Evolutionary conservation across 1,140 invertebrate species (phyloP).

Genomic region (Calliopsis andreniformis): DNA sequence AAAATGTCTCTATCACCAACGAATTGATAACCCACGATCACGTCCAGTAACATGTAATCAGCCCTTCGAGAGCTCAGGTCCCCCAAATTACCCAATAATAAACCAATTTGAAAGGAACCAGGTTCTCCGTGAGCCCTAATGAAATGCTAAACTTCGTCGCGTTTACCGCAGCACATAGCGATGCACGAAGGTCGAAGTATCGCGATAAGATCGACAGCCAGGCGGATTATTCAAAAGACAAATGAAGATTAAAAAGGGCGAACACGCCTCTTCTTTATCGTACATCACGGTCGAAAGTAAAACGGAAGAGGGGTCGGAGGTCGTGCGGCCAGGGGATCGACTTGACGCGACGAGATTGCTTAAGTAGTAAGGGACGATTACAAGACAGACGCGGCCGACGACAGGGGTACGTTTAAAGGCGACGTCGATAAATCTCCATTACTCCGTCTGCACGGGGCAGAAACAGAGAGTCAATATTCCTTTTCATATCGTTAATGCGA

Average conservation of each 20-base stretch:
- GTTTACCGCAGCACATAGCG: too few species aligned
- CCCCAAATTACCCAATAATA: too few species aligned
- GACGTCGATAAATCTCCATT: constrained; percentile 62
- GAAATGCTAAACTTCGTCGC: too few species aligned
- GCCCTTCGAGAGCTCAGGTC: too few species aligned
- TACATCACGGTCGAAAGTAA: background rate
- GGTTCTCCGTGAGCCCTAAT: too few species aligned
- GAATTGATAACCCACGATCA: too few species aligned
- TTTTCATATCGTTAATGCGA: constrained; percentile 63
- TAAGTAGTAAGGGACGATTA: constrained; percentile 3
- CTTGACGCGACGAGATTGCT: background rate
- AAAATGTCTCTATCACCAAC: too few species aligned
- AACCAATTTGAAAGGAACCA: too few species aligned
- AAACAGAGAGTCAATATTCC: constrained; percentile 65
- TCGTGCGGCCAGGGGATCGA: background rate
- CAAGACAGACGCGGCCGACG: background rate
- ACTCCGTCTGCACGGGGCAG: constrained; percentile 31
- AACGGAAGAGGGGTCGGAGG: background rate
- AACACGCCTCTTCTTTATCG: background rate
- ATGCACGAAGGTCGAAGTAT: too few species aligned
- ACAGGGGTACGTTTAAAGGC: constrained; percentile 18
- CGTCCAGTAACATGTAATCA: too few species aligned
- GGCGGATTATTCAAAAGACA: background rate
- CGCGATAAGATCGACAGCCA: too few species aligned
- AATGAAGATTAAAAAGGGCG: background rate